phyloP scores from a whole-genome alignment of 2,888 invertebrate species.

The Asteroscopus sphinx region DNA sequence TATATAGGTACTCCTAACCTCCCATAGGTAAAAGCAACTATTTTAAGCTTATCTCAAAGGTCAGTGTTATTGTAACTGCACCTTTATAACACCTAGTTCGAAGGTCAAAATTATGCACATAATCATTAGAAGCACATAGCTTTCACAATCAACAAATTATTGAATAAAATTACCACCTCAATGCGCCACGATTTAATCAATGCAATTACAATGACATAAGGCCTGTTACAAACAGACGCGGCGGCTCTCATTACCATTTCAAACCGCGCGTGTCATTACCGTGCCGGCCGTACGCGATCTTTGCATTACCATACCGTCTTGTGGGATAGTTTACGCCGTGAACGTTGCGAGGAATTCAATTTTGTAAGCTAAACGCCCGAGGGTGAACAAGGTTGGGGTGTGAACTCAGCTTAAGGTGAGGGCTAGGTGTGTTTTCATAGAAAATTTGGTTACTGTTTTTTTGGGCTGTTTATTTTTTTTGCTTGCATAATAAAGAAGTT shows the following conservation, averaged over 20 bases:
- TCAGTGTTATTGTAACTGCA: constrained; percentile 1
- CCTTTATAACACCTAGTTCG: neutral
- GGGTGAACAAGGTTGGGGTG: constrained; percentile 43
- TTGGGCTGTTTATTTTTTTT: constrained; percentile 7
- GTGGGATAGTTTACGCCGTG: constrained; percentile 78
- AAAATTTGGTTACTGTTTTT: constrained; percentile 17
- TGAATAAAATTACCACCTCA: constrained; percentile 48
- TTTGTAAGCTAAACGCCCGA: constrained; percentile 70
- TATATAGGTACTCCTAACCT: no score
- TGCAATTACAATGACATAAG: constrained; percentile 54
- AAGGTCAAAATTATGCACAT: constrained; percentile 21
- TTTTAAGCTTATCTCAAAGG: neutral
- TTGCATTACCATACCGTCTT: constrained; percentile 65
- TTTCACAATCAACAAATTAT: constrained; percentile 36
- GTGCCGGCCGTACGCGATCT: constrained; percentile 58
- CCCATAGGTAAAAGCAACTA: no score
- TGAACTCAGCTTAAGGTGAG: constrained; percentile 38
- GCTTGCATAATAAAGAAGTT: neutral
- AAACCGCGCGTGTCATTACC: constrained; percentile 61
- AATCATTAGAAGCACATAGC: constrained; percentile 2
- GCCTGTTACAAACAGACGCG: constrained; percentile 50
- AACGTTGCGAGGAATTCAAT: constrained; percentile 83
- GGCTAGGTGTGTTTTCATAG: constrained; percentile 29
- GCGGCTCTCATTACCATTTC: constrained; percentile 55
- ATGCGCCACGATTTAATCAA: constrained; percentile 47